These are phyloP conservation scores for Coelogynopora nodosa DNA, from an alignment of 2,888 invertebrate genomes.

Conservation along the genomic window DNA sequence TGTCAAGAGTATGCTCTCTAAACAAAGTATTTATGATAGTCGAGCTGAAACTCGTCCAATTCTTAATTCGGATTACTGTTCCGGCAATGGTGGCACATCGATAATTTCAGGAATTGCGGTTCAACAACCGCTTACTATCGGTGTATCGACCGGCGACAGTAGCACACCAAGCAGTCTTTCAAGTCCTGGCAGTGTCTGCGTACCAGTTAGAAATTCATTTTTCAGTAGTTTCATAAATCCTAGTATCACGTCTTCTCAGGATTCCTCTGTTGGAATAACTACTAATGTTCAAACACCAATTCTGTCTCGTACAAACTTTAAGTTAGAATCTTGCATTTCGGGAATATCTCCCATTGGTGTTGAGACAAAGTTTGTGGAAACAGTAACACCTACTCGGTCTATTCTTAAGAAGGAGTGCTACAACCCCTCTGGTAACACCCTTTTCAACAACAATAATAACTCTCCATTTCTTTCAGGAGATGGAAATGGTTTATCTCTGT, in stretches of 20 bases:
- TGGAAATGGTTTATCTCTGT: background rate
- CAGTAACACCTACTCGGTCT: background rate
- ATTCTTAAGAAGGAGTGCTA: constrained; percentile 7
- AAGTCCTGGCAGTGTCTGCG: background rate
- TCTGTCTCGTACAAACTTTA: background rate
- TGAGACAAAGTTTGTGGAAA: constrained; percentile 11
- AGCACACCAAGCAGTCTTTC: background rate
- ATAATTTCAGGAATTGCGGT: constrained; percentile 6
- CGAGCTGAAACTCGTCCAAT: background rate
- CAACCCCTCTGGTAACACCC: background rate
- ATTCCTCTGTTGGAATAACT: constrained; percentile 29
- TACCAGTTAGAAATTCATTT: background rate
- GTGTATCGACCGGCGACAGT: background rate
- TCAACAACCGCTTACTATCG: constrained; percentile 12
- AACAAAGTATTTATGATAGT: constrained; percentile 16
- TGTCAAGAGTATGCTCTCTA: constrained; percentile 38
- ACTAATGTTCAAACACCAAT: background rate
- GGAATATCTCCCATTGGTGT: background rate
- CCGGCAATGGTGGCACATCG: background rate
- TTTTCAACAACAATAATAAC: background rate
- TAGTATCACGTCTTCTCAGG: background rate
- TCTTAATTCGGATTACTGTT: background rate
- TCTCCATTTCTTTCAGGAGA: constrained; percentile 3
- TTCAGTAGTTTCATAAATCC: background rate
- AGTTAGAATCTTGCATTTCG: constrained; percentile 3